Conservation (phyloP, 1,140 invertebrate species). For the Brachionus plicatilis region DNA sequence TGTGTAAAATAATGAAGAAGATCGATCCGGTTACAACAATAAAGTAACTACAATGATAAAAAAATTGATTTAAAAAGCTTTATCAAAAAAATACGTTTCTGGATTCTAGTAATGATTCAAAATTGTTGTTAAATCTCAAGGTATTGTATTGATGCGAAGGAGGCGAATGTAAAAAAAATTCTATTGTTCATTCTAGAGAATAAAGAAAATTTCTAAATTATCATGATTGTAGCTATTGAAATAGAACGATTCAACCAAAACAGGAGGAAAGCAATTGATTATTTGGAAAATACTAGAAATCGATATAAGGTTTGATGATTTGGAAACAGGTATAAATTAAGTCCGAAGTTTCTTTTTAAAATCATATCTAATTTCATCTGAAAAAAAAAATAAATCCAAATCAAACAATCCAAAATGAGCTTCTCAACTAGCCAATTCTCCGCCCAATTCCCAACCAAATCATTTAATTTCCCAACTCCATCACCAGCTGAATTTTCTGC, state of each 20-base stretch:
- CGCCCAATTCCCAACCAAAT: neutral
- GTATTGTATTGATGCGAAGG: neutral
- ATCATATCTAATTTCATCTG: neutral
- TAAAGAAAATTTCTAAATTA: neutral
- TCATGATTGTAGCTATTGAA: neutral
- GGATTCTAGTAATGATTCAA: neutral
- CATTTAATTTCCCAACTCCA: neutral
- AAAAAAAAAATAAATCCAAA: neutral
- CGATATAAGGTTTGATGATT: neutral
- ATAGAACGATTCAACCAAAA: neutral
- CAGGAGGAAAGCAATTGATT: neutral
- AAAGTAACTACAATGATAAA: too few relatives aligned
- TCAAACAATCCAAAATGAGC: neutral
- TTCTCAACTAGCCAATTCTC: neutral
- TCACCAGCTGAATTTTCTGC: neutral
- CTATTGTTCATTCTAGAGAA: neutral
- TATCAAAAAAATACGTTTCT: neutral
- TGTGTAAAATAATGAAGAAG: too few relatives aligned
- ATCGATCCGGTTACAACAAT: neutral
- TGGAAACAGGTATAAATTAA: neutral
- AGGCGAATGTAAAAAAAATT: neutral
- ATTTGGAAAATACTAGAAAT: neutral
- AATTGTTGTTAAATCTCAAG: neutral
- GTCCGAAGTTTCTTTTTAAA: neutral
- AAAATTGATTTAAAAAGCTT: neutral